These are phyloP conservation scores for Tricholaema leucomelas DNA, from an alignment of 2,113 vertebrate species.

Conservation along the genomic window DNA sequence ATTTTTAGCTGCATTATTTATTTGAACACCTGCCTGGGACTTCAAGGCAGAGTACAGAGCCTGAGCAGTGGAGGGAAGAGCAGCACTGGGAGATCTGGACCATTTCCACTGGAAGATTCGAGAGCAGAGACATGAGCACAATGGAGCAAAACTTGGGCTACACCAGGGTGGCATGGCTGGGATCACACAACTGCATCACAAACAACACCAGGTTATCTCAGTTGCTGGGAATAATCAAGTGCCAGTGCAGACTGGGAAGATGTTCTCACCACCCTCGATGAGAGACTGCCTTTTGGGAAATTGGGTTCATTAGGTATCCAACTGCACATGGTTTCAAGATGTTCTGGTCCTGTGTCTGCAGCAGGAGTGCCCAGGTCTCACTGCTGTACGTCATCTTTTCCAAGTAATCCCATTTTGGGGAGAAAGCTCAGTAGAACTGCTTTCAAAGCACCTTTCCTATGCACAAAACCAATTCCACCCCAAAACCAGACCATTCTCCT, in stretches of 20 bases:
- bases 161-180: fast-evolving
- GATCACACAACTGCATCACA: background rate
- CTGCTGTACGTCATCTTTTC: background rate
- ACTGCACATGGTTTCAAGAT: background rate
- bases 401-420: background rate
- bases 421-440: background rate
- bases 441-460: background rate
- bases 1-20: constrained; percentile 91
- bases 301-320: background rate
- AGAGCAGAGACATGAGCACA: background rate
- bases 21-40: constrained; percentile 87
- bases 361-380: background rate
- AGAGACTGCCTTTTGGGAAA: background rate
- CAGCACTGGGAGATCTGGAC: constrained; percentile 68
- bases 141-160: background rate
- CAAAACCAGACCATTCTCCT: fast-evolving
- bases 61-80: constrained; percentile 17
- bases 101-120: constrained; percentile 61
- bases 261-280: background rate
- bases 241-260: background rate
- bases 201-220: background rate
- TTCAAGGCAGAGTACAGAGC: constrained; percentile 55
- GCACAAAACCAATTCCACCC: background rate
- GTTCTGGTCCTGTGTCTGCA: background rate
- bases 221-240: background rate